Base-by-base conservation (phyloP, 2,113 vertebrate genomes). In the Coracopsis vasa region DNA sequence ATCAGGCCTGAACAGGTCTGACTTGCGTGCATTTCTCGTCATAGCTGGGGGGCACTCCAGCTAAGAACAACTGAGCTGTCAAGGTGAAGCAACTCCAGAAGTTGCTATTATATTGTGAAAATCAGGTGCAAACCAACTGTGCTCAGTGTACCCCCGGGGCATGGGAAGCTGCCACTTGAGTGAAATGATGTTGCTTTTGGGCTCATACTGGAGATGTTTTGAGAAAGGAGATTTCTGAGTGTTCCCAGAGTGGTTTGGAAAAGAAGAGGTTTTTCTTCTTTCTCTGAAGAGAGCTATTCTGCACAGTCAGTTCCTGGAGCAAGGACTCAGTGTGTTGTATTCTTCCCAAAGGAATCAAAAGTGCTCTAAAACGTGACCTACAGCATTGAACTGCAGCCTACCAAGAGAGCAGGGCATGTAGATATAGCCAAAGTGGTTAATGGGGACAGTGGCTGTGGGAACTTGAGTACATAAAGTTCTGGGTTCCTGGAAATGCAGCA, bases 1-100 rank as follows among this genome's bases (percentile, higher is more conserved):
- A 95, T 85, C 88, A 80, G 66, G 90, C 51, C 92, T 75, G 47
- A 75, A 93, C 92, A 95, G 64, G 94, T 47, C 78, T 81, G 80
- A 33, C 20, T 87, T 64, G n/a, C 29, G 7, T 31, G 39, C 47
- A 23, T 80, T 79, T 85, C 62, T 85, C 3, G 0, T 69, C 27
- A 33, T 56, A 88, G 92, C 94, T 41, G 39, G 17, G 45, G 77
- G 74, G 29, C n/a, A 39, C n/a, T 58, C 11, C 62, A 48, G 51
- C 44, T 85, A 69, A 88, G 93, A 95, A 37, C 61, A 87, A 45
- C 39, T n/a, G 56, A 90, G 35, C 7, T 93, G 66, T 67, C 66
- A 69, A 88, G 58, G 78, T 90, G 90, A 92, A 35, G 82, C 71
- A 90, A 44, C 41, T 85, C 31, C 44, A 75, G 51, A 81, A 91